phyloP scores from a whole-genome alignment of 1,140 invertebrate genomes.

The Zeugodacus cucurbitae region DNA sequence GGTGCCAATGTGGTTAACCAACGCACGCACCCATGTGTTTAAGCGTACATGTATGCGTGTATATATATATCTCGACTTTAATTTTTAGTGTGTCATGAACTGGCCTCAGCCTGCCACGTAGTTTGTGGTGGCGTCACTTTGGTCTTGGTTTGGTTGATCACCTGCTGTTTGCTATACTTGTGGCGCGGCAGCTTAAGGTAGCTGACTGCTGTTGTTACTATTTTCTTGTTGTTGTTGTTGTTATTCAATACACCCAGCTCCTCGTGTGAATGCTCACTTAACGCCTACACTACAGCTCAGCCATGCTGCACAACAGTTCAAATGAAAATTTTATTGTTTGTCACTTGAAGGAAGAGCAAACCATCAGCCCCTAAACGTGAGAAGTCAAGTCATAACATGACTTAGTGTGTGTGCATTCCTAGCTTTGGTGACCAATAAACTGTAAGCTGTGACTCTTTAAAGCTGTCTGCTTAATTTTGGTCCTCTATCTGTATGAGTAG shows the following conservation, averaged over 20 bases:
- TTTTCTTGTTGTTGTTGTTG: not conserved
- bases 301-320: constrained; percentile 52
- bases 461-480: not conserved
- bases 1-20: not conserved
- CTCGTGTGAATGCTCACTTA: not conserved
- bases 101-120: not conserved
- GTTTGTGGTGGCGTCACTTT: not conserved
- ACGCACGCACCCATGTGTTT: not conserved
- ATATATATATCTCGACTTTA: not conserved
- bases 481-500: not conserved
- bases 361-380: not conserved
- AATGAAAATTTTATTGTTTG: constrained; percentile 63
- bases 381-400: not conserved
- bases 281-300: not conserved
- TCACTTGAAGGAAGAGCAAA: not conserved
- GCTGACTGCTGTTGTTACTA: not conserved
- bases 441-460: not conserved
- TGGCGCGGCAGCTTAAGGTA: not conserved
- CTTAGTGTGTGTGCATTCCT: not conserved
- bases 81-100: not conserved
- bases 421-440: not conserved
- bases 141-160: not conserved
- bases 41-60: not conserved
- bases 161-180: not conserved
- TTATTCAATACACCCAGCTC: not conserved